Base-by-base conservation (phyloP, 2,797 vertebrate species). In the Perodicticus potto region DNA sequence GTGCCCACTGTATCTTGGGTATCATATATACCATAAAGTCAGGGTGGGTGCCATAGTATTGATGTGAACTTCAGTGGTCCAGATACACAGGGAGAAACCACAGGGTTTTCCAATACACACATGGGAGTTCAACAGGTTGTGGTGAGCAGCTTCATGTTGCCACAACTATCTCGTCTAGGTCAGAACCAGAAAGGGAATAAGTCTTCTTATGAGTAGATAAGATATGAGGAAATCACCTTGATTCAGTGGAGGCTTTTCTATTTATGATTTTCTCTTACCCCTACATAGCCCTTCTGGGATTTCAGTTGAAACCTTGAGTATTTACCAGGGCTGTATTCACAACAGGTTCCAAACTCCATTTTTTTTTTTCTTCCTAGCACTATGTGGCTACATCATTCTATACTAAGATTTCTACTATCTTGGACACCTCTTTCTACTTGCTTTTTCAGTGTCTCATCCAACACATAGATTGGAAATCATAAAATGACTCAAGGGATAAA, bases 61-160 rank as follows among this genome's bases (percentile, higher is more conserved):
- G 83, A 99, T 97, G 86, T 99, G 99, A 82, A 99, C 98, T 92
- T 99, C 99, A 9, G 98, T 98, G 1, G 99, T 99, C 99, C 99
- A 92, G 37, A 65, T 37, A 17, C 13, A 22, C 22, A 5, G 12
- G 8, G 25, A 19, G 29, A 57, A 55, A 32, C 76, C 49, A 14
- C 16, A 45, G 76, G 32, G 10, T 25, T 37, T 57, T 37, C 43
- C 9, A 3, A 11, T 3, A 17, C 10, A 29, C 37, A 43, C 10
- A 19, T 29, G 37, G 22, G 2, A 45, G 20, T 14, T 81, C 25
- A 40, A 32, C 34, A 27, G 14, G 8, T 32, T 63, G 27, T 77
- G 22, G 29, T 45, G 11, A 86, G 27, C 10, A 59, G 37, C 32
- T 65, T 84, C 55, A 29, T 40, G 1, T 72, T 32, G 23, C 34